Base-by-base conservation (phyloP, 2,888 invertebrate genomes). In the Apodemia mormo region DNA sequence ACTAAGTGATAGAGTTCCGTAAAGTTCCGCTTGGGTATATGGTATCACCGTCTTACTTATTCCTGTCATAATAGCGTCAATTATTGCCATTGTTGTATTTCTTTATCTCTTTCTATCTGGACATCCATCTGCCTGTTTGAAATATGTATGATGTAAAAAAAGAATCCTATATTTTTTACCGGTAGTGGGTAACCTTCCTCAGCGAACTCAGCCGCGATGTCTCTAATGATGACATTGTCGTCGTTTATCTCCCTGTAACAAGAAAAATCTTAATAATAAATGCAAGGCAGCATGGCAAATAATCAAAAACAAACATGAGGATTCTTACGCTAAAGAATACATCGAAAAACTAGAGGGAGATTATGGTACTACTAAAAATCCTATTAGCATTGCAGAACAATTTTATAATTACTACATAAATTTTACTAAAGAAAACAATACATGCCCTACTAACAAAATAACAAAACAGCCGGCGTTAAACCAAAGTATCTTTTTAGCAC, bases 161-260 rank as follows among this genome's bases (percentile, higher is more conserved):
- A 7, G 5, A 40, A 40, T 7, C 7, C 6, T 9, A 7, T 10
- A 43, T 33, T 8, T 52, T 87, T 86, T 85, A 95, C 95, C 85
- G 94, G 88, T 74, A 94, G 83, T 3, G 94, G 82, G 66, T 90
- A 85, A 14, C 84, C 83, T 77, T 95, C 95, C 76, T 95, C 95
- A 76, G 93, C 85, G 80, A 94, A 94, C 80, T 95, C 95, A 2
- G 94, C 83, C 2, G 94, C 92, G 75, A 95, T 94, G 83, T 95
- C 95, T 73, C 95, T 91, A 73, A 96, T 94, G 66, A 96, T 91
- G 92, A 95, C 94, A 84, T 96, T 96, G 84, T 96, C 96, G 81
- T 96, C 96, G 84, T 96, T 96, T 71, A 96, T 96, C 90, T 96
- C 96, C 96, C 95, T 95, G 84, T 68, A 43, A 33, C 14, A 14